Percentiles rank a stretch among this genome's conserved stretches.
Conservation (phyloP, 2,113 vertebrate species). For the Hucho hucho region DNA sequence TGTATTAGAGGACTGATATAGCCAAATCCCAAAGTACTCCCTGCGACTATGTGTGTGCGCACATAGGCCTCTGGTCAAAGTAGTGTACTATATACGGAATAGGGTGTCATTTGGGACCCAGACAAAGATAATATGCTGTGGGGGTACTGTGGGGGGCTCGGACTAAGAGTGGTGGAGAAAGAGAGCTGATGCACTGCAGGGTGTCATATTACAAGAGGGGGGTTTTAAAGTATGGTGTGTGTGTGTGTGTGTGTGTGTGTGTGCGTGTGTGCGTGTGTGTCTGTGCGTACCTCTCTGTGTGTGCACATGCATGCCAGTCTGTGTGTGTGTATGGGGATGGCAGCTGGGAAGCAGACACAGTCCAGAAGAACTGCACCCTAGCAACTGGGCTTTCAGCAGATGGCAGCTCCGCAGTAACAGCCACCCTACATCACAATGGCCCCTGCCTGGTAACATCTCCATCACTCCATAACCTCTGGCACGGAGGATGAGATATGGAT, state of each 20-base stretch:
- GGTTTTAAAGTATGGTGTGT: background rate
- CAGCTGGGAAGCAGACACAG: conserved; percentile 78
- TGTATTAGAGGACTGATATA: conserved; percentile 32
- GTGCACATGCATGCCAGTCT: conserved; percentile 25
- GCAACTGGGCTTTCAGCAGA: conserved; percentile 79
- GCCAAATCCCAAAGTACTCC: background rate
- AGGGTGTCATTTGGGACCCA: too few relatives aligned
- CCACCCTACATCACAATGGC: conserved; percentile 74
- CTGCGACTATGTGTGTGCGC: background rate
- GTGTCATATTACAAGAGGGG: background rate
- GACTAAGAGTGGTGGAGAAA: too few relatives aligned
- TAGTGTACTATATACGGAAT: too few relatives aligned
- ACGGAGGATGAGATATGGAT: conserved; percentile 45
- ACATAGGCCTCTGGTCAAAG: too few relatives aligned
- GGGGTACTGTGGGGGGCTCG: too few relatives aligned
- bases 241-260: background rate
- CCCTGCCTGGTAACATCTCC: conserved; percentile 76
- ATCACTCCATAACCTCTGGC: conserved; percentile 68
- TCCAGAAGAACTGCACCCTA: conserved; percentile 73
- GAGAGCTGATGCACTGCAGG: background rate
- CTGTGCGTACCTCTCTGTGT: conserved; percentile 22
- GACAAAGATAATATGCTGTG: too few relatives aligned
- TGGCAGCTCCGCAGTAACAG: conserved; percentile 76
- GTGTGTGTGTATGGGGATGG: conserved; percentile 59
- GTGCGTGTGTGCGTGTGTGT: conserved; percentile 25